Conservation (phyloP, 2,797 vertebrate genomes). For the Diplodus puntazzo region DNA sequence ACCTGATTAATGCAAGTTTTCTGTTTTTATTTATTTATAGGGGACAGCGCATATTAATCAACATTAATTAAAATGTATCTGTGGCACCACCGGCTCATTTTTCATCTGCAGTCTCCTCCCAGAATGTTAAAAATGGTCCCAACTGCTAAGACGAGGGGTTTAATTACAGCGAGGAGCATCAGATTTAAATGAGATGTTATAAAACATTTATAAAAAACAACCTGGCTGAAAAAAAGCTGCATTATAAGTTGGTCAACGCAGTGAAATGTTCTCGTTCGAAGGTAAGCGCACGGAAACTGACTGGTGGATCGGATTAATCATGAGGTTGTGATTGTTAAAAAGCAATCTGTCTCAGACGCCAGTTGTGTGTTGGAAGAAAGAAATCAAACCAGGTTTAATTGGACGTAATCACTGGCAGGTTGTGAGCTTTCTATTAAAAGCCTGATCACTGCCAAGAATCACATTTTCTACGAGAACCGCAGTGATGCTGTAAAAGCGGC, state of each 20-base stretch:
- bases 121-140: background rate
- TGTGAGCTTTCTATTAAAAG: background rate
- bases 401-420: background rate
- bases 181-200: conserved; percentile 1
- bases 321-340: background rate
- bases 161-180: conserved; percentile 7
- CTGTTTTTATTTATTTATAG: conserved; percentile 7
- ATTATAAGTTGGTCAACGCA: background rate
- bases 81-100: conserved; percentile 8
- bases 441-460: background rate
- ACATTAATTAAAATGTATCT: conserved; percentile 35
- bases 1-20: conserved; percentile 20
- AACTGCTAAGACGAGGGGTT: background rate
- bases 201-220: background rate
- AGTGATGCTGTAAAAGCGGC: background rate
- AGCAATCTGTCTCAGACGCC: background rate
- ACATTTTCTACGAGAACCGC: background rate
- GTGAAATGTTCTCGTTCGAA: no score
- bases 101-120: conserved; percentile 8
- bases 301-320: no score
- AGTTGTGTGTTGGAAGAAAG: background rate
- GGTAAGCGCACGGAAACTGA: background rate
- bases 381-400: background rate
- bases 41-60: conserved; percentile 25
- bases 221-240: background rate